phyloP scores from a whole-genome alignment of 2,797 vertebrate species.

The Pampus argenteus region DNA sequence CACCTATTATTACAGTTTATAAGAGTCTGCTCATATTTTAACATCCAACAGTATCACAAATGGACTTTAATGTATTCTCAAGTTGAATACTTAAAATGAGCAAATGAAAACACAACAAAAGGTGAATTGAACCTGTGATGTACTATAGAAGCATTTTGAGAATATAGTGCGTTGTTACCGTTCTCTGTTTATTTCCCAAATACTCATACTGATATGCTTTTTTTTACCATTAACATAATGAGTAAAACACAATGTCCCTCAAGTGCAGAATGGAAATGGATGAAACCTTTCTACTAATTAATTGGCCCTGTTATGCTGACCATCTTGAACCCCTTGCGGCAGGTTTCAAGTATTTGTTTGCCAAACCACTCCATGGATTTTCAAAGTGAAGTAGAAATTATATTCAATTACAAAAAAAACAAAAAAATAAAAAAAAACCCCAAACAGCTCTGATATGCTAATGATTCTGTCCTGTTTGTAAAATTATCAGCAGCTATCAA shows the following conservation, averaged over 20 bases:
- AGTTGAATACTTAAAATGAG: slow-evolving; percentile 35
- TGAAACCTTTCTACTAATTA: slow-evolving; percentile 66
- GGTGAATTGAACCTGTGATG: too few species aligned
- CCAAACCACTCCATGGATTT: slow-evolving; percentile 59
- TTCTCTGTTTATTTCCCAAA: slow-evolving; percentile 44
- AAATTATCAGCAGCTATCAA: slow-evolving; percentile 11
- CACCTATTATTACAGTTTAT: slow-evolving; percentile 35
- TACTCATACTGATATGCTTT: slow-evolving; percentile 30
- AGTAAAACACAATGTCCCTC: slow-evolving; percentile 26
- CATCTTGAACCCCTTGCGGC: slow-evolving; percentile 57
- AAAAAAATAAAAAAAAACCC: too few species aligned
- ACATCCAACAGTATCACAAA: slow-evolving; percentile 34
- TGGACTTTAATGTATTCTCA: slow-evolving; percentile 43
- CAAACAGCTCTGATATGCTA: slow-evolving; percentile 29
- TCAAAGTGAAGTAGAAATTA: slow-evolving; percentile 61
- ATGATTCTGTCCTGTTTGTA: slow-evolving; percentile 25
- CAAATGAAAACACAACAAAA: slow-evolving; percentile 36
- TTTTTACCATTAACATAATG: slow-evolving; percentile 66
- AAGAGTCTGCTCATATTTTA: too few species aligned
- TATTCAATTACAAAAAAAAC: slow-evolving; percentile 74
- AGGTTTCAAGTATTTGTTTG: slow-evolving; percentile 78
- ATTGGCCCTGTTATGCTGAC: slow-evolving; percentile 51
- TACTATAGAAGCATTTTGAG: slow-evolving; percentile 30
- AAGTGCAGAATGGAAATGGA: slow-evolving; percentile 55
- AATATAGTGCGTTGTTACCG: neutral